Evolutionary conservation across 2,113 vertebrate genomes (phyloP).

Genomic region (Oncorhynchus keta): DNA sequence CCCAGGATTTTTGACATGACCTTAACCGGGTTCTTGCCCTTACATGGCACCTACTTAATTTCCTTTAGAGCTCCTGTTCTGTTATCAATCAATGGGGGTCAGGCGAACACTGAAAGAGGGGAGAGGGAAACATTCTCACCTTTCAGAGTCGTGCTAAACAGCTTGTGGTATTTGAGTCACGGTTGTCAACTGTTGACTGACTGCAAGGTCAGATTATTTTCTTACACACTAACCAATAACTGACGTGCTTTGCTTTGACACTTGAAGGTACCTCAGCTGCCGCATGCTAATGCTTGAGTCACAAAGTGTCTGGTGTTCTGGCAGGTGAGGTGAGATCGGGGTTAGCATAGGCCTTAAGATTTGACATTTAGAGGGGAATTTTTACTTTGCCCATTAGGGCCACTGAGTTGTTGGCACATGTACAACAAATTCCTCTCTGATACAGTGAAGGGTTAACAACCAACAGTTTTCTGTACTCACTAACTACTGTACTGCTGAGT

Average conservation of each 20-base stretch:
- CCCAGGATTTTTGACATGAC: neutral
- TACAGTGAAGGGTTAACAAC: too few species aligned
- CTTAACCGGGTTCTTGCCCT: neutral
- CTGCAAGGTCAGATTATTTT: constrained; percentile 24
- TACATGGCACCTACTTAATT: neutral
- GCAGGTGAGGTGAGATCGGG: too few species aligned
- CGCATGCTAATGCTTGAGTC: constrained; percentile 20
- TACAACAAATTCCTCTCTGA: too few species aligned
- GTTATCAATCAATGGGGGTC: neutral
- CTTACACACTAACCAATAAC: too few species aligned
- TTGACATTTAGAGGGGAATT: too few species aligned
- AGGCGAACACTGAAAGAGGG: neutral
- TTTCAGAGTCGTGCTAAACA: constrained; percentile 7
- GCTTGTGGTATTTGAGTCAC: constrained; percentile 25
- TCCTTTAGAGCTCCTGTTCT: neutral
- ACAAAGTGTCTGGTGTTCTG: neutral
- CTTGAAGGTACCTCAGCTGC: constrained; percentile 24
- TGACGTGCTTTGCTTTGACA: too few species aligned
- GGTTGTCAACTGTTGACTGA: constrained; percentile 41
- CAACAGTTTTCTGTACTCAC: too few species aligned
- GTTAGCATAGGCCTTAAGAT: too few species aligned
- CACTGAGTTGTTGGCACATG: too few species aligned
- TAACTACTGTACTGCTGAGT: too few species aligned
- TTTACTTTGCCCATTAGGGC: too few species aligned
- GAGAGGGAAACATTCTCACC: neutral